Conservation (phyloP, 2,113 vertebrate genomes). For the Crotalus helleri region DNA sequence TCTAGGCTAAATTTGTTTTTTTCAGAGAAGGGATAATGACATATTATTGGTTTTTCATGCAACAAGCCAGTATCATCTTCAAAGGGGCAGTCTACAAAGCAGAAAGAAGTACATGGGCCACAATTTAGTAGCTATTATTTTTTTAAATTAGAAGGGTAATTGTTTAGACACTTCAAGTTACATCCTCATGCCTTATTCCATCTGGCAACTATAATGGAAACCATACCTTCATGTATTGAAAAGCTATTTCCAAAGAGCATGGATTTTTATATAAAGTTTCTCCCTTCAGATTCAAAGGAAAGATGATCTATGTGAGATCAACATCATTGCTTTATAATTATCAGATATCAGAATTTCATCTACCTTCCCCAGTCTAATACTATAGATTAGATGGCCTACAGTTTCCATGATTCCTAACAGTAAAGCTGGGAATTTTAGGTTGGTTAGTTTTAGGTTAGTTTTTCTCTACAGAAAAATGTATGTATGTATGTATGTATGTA, state of each 20-base stretch:
- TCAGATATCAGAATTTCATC: background rate
- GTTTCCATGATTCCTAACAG: background rate
- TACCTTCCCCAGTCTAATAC: background rate
- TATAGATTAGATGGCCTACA: background rate
- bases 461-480: background rate
- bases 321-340: background rate
- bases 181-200: conserved; percentile 13
- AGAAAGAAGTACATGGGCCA: conserved; percentile 34
- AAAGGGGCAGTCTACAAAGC: conserved; percentile 44
- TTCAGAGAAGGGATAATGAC: conserved; percentile 58
- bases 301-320: conserved; percentile 11
- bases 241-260: conserved; percentile 7
- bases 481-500: background rate
- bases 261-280: background rate
- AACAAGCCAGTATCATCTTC: conserved; percentile 44
- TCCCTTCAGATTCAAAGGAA: conserved; percentile 11
- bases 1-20: conserved; percentile 41
- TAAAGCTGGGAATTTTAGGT: background rate
- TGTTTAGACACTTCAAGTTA: conserved; percentile 48
- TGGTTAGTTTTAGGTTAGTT: too few relatives aligned
- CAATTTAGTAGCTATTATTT: conserved; percentile 55
- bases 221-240: conserved; percentile 18
- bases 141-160: conserved; percentile 57
- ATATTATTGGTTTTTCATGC: conserved; percentile 32
- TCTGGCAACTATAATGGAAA: conserved; percentile 30